Base-by-base conservation (phyloP, 92 coral and sea anemone genomes). In the Montipora capitata region DNA sequence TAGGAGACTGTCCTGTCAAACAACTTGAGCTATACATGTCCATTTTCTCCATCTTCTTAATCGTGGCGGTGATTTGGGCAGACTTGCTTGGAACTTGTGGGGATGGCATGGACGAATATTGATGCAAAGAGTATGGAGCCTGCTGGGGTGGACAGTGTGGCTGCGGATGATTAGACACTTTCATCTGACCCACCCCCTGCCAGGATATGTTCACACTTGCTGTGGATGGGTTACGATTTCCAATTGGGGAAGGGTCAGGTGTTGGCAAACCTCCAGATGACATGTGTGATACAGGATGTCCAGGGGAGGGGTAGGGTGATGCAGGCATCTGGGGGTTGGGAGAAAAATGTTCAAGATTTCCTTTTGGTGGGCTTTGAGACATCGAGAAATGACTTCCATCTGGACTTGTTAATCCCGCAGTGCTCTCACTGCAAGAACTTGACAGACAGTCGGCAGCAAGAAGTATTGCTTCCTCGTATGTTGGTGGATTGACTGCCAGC, bases 201-300 rank as follows among this genome's bases (percentile, higher is more conserved):
- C 98, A 96, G n/a, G 98, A 93, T 48, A 91, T 91, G 79, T 94
- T 96, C 44, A 92, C 96, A 81, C 96, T 86, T 63, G 95, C 98
- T 20, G 85, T 85, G 20, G 90, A 94, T 5, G 93, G 92, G 57
- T 94, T 95, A 27, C 89, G 88, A 59, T 93, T 93, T 38, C 94
- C 99, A 38, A 92, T 84, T 9, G 96, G 98, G 41, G 96, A 92
- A 45, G 98, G 95, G 73, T 96, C 97, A 42, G 96, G 98, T 27
- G 98, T 94, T 38, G 98, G 96, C 58, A 96, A 76, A 41, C 94
- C 86, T 80, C 85, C 80, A 1, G 99, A 96, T 4, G 98, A 93
- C 69, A 82, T 74, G 18, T 81, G 78, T 0, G 94, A 66, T 17
- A 94, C 76, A 4, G 95, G 91, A 20, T 87, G 94, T 14, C 94